These are phyloP conservation scores for Hydroisotoma schaefferi DNA, from an alignment of 2,888 invertebrate genomes.

Conservation along the genomic window DNA sequence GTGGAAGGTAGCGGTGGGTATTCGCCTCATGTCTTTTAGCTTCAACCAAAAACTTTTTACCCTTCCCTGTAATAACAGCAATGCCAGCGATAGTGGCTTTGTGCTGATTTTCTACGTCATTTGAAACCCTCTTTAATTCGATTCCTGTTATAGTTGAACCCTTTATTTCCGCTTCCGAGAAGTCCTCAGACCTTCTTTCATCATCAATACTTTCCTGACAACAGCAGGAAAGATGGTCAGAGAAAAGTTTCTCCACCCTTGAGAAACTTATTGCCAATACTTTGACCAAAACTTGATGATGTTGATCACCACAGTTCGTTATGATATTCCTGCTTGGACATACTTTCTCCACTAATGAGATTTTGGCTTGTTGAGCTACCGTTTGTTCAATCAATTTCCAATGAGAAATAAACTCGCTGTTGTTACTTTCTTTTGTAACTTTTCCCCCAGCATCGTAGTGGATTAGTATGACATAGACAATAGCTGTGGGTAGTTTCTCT, in stretches of 20 bases:
- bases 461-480: neutral
- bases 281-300: conserved; percentile 22
- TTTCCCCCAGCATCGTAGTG: neutral
- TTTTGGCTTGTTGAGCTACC: conserved; percentile 22
- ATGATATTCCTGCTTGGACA: conserved; percentile 9
- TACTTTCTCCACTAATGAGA: conserved; percentile 28
- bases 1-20: neutral
- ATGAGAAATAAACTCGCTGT: conserved; percentile 14
- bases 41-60: no score
- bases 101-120: no score
- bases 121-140: no score
- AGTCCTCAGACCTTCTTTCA: no score
- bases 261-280: conserved; percentile 28
- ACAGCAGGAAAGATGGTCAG: conserved; percentile 14
- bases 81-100: no score
- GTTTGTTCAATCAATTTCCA: conserved; percentile 41
- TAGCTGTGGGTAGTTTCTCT: neutral
- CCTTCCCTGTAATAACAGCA: no score
- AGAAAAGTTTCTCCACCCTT: conserved; percentile 33
- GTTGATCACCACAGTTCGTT: conserved; percentile 16
- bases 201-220: no score
- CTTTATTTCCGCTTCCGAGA: neutral
- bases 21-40: no score
- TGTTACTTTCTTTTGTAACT: neutral
- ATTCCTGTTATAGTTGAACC: no score